Percentiles rank a stretch among this genome's conserved stretches.
These are phyloP conservation scores for Agonopterix subpropinquella DNA, from an alignment of 2,888 invertebrate species.

Conservation along the genomic window DNA sequence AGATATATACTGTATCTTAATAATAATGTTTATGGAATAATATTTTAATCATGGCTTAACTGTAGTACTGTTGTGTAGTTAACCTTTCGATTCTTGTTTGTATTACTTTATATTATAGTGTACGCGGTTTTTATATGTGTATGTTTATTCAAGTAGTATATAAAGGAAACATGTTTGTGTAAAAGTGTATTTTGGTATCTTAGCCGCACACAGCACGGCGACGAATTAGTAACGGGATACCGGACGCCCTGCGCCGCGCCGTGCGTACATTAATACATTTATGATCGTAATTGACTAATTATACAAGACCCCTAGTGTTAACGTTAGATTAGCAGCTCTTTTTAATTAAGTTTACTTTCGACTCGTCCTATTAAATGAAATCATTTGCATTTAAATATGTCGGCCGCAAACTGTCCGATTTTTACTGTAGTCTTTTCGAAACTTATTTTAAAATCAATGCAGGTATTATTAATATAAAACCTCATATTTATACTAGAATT, in stretches of 20 bases:
- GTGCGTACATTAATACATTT: conserved; percentile 52
- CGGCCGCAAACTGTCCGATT: conserved; percentile 41
- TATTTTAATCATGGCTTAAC: conserved; percentile 72
- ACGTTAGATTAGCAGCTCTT: conserved; percentile 60
- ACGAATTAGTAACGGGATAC: conserved; percentile 5
- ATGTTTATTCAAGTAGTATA: conserved; percentile 73
- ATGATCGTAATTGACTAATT: conserved; percentile 78
- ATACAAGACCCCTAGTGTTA: conserved; percentile 66
- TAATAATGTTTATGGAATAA: conserved; percentile 66
- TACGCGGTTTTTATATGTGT: conserved; percentile 75
- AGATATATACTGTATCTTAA: conserved; percentile 65
- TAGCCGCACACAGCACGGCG: conserved; percentile 27
- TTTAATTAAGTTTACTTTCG: conserved; percentile 64
- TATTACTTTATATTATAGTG: conserved; percentile 72
- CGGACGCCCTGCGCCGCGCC: conserved; percentile 19
- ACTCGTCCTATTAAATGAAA: conserved; percentile 49
- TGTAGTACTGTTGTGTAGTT: conserved; percentile 74
- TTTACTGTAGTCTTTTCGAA: conserved; percentile 62
- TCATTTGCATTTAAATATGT: conserved; percentile 64
- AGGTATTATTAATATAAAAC: conserved; percentile 74
- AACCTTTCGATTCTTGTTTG: conserved; percentile 71
- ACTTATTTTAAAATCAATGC: conserved; percentile 71
- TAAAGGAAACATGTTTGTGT: conserved; percentile 65
- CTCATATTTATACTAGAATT: conserved; percentile 73
- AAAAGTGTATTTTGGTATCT: conserved; percentile 71